Evolutionary conservation across 1,140 invertebrate species (phyloP).

Genomic region (Argopecten irradians): DNA sequence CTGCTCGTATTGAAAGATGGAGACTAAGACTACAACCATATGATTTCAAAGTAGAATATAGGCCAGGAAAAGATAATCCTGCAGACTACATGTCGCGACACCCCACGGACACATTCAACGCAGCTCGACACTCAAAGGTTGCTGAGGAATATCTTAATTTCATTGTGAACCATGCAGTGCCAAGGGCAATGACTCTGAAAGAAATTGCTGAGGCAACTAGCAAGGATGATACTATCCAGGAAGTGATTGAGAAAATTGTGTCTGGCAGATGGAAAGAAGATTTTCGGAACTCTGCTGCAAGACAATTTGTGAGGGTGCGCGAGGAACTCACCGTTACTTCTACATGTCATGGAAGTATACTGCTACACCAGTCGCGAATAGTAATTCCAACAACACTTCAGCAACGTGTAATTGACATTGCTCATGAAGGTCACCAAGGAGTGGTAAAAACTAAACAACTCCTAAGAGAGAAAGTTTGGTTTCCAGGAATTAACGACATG

Average conservation of each 20-base stretch:
- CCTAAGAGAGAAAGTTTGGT: slow-evolving; percentile 70
- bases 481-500: slow-evolving; percentile 64
- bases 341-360: background rate
- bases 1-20: too few species aligned
- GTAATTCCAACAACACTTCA: slow-evolving; percentile 46
- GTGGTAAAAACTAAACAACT: slow-evolving; percentile 66
- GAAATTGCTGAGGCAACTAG: slow-evolving; percentile 23
- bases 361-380: slow-evolving; percentile 32
- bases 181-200: slow-evolving; percentile 1
- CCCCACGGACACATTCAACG: background rate
- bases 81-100: slow-evolving; percentile 56
- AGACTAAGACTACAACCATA: too few species aligned
- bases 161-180: background rate
- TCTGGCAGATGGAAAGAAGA: background rate
- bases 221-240: slow-evolving; percentile 13
- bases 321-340: slow-evolving; percentile 13
- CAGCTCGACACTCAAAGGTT: slow-evolving; percentile 13
- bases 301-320: background rate
- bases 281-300: background rate
- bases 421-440: slow-evolving; percentile 60
- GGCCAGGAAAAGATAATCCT: slow-evolving; percentile 54
- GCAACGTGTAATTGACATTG: slow-evolving; percentile 49
- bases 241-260: slow-evolving; percentile 7
- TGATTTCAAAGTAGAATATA: slow-evolving; percentile 44
- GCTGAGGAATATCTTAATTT: slow-evolving; percentile 39